Evolutionary conservation across 2,888 invertebrate genomes (phyloP).

Genomic region (Conistra vaccinii): DNA sequence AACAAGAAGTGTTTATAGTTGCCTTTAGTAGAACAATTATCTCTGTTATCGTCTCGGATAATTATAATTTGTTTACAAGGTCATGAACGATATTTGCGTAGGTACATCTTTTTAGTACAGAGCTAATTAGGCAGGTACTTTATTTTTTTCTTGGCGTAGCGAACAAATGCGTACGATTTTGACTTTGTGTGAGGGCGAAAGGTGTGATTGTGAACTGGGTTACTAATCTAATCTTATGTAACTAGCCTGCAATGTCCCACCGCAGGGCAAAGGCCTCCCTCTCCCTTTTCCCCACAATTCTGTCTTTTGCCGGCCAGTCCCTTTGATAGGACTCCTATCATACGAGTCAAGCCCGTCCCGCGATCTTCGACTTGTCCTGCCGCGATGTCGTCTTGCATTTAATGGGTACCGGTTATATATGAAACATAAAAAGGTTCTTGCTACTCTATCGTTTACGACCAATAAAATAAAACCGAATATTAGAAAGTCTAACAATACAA

Average conservation of each 20-base stretch:
- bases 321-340: neutral
- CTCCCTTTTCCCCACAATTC: neutral
- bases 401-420: neutral
- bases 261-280: neutral
- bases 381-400: neutral
- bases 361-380: neutral
- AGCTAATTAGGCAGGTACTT: neutral
- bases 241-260: neutral
- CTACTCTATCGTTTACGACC: neutral
- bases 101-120: constrained; percentile 1
- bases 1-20: constrained; percentile 32
- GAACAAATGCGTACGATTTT: no score
- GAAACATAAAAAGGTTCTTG: neutral
- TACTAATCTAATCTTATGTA: neutral
- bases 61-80: constrained; percentile 65
- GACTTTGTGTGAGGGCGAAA: neutral
- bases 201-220: no score
- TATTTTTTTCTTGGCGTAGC: no score
- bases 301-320: neutral
- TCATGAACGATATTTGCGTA: constrained; percentile 29
- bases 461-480: no score
- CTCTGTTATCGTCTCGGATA: constrained; percentile 47
- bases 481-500: neutral
- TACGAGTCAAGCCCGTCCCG: neutral
- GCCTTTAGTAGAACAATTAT: constrained; percentile 41